Evolutionary conservation across 1,140 invertebrate genomes (phyloP).

Genomic region (Penaeus indicus): DNA sequence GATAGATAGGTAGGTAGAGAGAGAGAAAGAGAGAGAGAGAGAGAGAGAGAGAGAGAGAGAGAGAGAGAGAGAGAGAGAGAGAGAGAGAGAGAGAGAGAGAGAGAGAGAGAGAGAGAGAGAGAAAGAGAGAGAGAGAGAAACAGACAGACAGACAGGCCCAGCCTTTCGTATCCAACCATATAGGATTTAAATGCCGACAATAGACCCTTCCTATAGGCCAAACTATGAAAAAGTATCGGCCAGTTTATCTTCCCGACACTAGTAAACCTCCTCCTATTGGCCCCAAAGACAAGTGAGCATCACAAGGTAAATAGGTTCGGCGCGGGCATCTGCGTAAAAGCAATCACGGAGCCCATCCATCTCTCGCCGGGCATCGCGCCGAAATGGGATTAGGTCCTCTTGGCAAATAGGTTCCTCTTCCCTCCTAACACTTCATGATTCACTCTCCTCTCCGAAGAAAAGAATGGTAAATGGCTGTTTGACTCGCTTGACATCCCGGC

Average conservation of each 20-base stretch:
- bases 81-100: not conserved
- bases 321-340: conserved; percentile 41
- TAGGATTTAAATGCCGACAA: too few species aligned
- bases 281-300: conserved; percentile 43
- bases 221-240: too few species aligned
- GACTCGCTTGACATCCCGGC: too few species aligned
- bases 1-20: too few species aligned
- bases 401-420: too few species aligned
- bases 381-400: not conserved
- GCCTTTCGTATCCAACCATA: too few species aligned
- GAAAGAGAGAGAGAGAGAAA: not conserved
- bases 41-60: not conserved
- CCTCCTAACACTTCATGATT: too few species aligned
- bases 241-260: not conserved
- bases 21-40: too few species aligned
- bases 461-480: too few species aligned
- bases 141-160: not conserved
- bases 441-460: too few species aligned
- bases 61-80: not conserved
- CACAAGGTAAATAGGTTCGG: conserved; percentile 22
- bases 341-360: conserved; percentile 42
- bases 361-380: conserved; percentile 17
- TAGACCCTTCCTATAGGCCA: too few species aligned
- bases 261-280: not conserved
- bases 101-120: not conserved